Conservation (phyloP, 2,888 invertebrate species). For the Vandiemenella viatica region DNA sequence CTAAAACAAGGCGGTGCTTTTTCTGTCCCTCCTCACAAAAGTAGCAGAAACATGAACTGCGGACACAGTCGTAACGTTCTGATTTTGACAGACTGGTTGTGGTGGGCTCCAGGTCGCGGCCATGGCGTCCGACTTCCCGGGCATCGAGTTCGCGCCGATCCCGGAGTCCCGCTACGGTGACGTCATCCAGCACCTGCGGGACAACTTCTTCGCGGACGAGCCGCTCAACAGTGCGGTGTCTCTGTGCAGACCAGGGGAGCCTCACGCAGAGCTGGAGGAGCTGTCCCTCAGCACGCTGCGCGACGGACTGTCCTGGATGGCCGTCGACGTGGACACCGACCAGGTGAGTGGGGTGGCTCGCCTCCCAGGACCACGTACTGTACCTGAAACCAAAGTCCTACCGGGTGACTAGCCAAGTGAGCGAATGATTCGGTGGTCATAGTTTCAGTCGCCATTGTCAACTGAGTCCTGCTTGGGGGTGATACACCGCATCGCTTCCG, state of each 20-base stretch:
- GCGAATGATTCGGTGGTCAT: too few species aligned
- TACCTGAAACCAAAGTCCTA: too few species aligned
- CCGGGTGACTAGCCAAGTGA: too few species aligned
- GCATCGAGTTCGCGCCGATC: background rate
- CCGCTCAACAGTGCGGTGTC: conserved; percentile 63
- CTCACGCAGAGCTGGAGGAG: conserved; percentile 54
- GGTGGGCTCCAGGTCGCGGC: background rate
- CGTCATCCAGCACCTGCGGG: conserved; percentile 35
- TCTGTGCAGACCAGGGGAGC: conserved; percentile 51
- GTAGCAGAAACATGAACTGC: too few species aligned
- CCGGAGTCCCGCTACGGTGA: background rate
- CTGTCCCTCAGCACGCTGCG: conserved; percentile 56
- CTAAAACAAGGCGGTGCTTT: too few species aligned
- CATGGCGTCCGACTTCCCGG: background rate
- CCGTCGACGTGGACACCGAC: conserved; percentile 39
- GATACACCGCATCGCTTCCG: too few species aligned
- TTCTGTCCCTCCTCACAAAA: too few species aligned
- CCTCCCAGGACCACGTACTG: background rate
- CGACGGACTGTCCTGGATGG: conserved; percentile 59
- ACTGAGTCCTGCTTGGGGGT: too few species aligned
- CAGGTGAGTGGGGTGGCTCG: conserved; percentile 32
- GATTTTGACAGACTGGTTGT: too few species aligned
- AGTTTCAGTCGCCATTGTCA: too few species aligned
- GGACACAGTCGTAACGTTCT: too few species aligned
- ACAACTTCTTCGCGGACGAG: conserved; percentile 69